Evolutionary conservation across 2,888 invertebrate genomes (phyloP).

Genomic region (Euplagia quadripunctaria): DNA sequence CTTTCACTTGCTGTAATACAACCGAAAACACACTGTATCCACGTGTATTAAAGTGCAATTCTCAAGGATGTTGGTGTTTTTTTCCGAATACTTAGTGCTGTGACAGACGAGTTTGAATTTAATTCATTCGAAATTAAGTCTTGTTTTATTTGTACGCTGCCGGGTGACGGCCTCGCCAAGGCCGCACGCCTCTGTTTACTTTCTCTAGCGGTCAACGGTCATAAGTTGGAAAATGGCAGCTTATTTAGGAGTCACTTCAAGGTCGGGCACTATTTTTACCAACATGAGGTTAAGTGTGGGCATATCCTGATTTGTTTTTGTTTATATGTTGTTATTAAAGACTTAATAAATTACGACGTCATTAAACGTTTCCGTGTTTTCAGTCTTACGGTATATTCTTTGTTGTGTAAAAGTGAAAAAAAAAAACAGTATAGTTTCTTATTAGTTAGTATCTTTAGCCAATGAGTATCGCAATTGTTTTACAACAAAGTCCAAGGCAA

Average conservation of each 20-base stretch:
- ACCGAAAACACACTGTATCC: conserved; percentile 61
- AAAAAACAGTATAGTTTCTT: too few species aligned
- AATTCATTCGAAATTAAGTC: conserved; percentile 54
- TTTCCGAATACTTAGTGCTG: conserved; percentile 56
- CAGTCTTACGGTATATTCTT: not conserved
- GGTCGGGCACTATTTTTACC: conserved; percentile 58
- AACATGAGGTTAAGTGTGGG: not conserved
- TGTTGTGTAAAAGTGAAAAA: too few species aligned
- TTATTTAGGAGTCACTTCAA: conserved; percentile 67
- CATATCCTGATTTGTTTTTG: not conserved
- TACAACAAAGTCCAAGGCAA: too few species aligned
- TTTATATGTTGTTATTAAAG: conserved; percentile 2
- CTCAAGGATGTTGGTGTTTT: conserved; percentile 55
- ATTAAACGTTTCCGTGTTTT: conserved; percentile 9
- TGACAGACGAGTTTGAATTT: conserved; percentile 60
- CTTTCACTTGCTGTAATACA: conserved; percentile 74
- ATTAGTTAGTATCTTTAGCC: too few species aligned
- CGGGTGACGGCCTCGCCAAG: conserved; percentile 75
- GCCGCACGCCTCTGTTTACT: conserved; percentile 81
- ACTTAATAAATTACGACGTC: conserved; percentile 6
- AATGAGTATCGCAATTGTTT: not conserved
- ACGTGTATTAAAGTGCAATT: conserved; percentile 54
- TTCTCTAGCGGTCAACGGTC: conserved; percentile 84
- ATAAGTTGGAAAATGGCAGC: conserved; percentile 61
- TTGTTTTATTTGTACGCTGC: conserved; percentile 46